Evolutionary conservation across 2,797 vertebrate genomes (phyloP).

Genomic region (Pangasius macronema): DNA sequence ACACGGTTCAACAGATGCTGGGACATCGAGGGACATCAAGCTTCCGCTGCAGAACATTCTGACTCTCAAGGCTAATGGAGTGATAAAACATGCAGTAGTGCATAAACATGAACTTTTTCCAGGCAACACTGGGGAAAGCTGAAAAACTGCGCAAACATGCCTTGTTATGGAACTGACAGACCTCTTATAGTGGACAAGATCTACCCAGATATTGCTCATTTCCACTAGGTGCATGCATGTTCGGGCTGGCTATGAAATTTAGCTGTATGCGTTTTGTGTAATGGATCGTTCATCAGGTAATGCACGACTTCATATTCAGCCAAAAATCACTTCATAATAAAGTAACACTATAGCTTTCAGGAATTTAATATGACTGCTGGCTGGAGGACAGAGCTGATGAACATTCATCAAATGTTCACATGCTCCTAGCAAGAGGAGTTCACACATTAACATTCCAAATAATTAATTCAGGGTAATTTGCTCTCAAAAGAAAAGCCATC

Average conservation of each 20-base stretch:
- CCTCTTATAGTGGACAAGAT: not conserved
- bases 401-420: not conserved
- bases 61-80: conserved; percentile 11
- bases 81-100: conserved; percentile 11
- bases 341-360: not conserved
- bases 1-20: conserved; percentile 22
- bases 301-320: not conserved
- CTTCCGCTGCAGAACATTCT: conserved; percentile 15
- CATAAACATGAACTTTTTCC: not conserved
- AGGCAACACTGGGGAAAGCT: not conserved
- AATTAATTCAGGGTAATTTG: not conserved
- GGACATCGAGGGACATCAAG: not conserved
- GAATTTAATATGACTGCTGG: not conserved
- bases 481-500: not conserved
- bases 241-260: not conserved
- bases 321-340: not conserved
- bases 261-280: not conserved
- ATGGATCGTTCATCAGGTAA: no score
- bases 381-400: not conserved
- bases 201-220: no score
- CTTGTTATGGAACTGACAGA: not conserved
- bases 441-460: not conserved
- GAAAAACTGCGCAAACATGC: not conserved
- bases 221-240: not conserved
- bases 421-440: not conserved